Conservation (phyloP, 2,797 vertebrate genomes). For the Lacerta agilis region DNA sequence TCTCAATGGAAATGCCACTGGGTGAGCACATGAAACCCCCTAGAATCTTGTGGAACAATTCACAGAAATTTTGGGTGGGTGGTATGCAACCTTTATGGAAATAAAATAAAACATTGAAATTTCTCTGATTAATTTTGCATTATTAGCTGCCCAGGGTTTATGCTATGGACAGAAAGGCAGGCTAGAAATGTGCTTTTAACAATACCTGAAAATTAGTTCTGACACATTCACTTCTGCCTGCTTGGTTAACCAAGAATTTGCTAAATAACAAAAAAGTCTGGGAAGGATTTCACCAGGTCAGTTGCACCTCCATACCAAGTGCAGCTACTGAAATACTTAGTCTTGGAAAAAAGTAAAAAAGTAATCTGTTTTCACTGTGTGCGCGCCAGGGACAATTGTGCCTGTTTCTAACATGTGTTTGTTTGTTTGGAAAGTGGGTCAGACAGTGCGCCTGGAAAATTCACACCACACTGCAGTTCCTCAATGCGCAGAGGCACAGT, state of each 20-base stretch:
- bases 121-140: background rate
- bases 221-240: constrained; percentile 26
- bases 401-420: constrained; percentile 52
- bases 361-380: background rate
- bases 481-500: constrained; percentile 58
- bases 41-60: no score
- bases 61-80: no score
- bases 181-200: background rate
- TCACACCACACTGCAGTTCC: constrained; percentile 67
- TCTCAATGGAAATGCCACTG: no score
- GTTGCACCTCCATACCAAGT: constrained; percentile 7
- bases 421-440: constrained; percentile 70
- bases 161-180: background rate
- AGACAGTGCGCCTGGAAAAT: constrained; percentile 74
- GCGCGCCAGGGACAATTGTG: background rate
- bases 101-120: no score
- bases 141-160: background rate
- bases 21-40: no score
- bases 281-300: constrained; percentile 30
- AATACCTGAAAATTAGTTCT: constrained; percentile 45
- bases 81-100: no score
- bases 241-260: constrained; percentile 37
- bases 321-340: background rate
- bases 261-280: constrained; percentile 9
- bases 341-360: no score